Percentiles rank a stretch among this genome's conserved stretches.
Conservation (phyloP, 53 echinoderm and acorn worm species). For the Luidia sarsii region DNA sequence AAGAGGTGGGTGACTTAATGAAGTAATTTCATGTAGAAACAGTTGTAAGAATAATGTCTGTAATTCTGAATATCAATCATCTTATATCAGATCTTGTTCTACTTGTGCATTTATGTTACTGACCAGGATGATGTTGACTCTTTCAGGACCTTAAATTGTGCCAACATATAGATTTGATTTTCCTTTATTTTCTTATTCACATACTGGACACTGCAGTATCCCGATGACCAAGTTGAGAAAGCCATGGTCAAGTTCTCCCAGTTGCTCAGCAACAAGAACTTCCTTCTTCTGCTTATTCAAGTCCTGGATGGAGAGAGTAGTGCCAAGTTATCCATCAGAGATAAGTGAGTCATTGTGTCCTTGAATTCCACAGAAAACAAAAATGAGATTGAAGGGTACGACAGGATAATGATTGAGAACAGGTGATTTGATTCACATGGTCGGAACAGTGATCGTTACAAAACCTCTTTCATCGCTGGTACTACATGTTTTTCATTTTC, state of each 20-base stretch:
- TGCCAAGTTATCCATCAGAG: slow-evolving; percentile 69
- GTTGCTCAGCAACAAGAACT: slow-evolving; percentile 87
- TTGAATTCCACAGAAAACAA: neutral
- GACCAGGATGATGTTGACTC: too few species aligned
- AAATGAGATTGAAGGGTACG: too few species aligned
- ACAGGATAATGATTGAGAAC: too few species aligned
- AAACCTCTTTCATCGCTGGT: too few species aligned
- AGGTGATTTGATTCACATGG: too few species aligned
- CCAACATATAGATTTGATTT: neutral
- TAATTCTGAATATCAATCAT: neutral
- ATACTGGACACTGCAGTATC: neutral
- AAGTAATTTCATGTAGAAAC: neutral
- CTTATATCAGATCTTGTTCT: too few species aligned
- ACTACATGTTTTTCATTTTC: too few species aligned
- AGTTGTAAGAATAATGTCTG: too few species aligned
- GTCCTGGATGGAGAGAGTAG: slow-evolving; percentile 79
- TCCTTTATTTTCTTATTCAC: neutral
- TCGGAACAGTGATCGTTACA: too few species aligned
- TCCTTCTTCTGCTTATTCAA: slow-evolving; percentile 76
- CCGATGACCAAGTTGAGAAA: slow-evolving; percentile 42
- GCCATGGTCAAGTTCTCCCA: slow-evolving; percentile 85
- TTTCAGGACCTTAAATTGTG: neutral
- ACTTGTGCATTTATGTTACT: too few species aligned
- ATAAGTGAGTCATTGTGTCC: slow-evolving; percentile 57
- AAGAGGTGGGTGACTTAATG: slow-evolving; percentile 36